phyloP scores from a whole-genome alignment of 1,140 invertebrate species.

The Drosophila neocordata region DNA sequence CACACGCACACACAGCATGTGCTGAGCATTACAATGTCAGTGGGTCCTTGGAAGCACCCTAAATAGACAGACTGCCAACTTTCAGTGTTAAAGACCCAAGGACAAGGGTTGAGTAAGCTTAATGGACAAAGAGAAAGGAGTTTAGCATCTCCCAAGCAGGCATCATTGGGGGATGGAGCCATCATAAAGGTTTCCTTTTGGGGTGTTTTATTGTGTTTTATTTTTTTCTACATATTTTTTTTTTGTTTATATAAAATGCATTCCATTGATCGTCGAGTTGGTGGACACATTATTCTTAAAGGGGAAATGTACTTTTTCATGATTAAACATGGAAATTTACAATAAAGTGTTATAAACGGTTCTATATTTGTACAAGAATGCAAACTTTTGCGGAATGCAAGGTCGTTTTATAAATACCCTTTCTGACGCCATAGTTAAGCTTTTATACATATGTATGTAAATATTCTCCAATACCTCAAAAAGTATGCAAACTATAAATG shows the following conservation, averaged over 20 bases:
- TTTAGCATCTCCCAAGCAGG: background rate
- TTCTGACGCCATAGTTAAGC: background rate
- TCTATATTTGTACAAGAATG: background rate
- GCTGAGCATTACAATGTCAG: constrained; percentile 76
- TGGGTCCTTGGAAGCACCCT: constrained; percentile 79
- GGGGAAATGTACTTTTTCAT: background rate
- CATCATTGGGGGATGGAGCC: constrained; percentile 38
- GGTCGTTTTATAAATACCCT: background rate
- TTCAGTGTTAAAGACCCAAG: constrained; percentile 50
- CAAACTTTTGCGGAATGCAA: background rate
- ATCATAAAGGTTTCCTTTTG: background rate
- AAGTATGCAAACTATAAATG: no score
- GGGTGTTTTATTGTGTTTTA: background rate
- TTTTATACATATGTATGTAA: no score
- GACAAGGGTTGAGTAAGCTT: constrained; percentile 68
- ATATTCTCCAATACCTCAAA: no score
- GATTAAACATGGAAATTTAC: background rate
- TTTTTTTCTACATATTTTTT: background rate
- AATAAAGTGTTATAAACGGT: background rate
- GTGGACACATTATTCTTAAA: background rate
- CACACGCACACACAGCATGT: constrained; percentile 50
- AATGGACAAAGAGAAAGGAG: background rate
- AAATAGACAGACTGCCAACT: constrained; percentile 17
- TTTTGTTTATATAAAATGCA: background rate
- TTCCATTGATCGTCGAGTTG: background rate